These are phyloP conservation scores for Hydrozoanthus tunicans DNA, from an alignment of 64 coral and sea anemone genomes.

Conservation along the genomic window DNA sequence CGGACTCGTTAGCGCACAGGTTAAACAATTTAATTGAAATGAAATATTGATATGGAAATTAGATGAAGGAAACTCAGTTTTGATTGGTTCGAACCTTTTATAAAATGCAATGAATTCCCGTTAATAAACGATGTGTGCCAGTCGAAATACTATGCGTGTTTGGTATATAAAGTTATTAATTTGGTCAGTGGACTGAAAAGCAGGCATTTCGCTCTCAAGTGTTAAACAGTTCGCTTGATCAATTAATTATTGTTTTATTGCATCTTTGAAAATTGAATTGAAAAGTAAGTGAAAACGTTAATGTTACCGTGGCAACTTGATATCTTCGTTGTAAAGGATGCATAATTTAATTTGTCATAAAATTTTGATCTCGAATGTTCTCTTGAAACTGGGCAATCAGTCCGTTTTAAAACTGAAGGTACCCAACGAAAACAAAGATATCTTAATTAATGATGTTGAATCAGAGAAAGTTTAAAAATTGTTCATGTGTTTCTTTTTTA, in stretches of 20 bases:
- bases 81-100: conserved; percentile 17
- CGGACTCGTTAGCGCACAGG: conserved; percentile 27
- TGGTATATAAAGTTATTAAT: background rate
- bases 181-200: background rate
- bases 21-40: conserved; percentile 55
- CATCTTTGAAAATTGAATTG: conserved; percentile 15
- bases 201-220: conserved; percentile 33
- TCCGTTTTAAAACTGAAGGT: no score
- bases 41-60: conserved; percentile 55
- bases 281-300: background rate
- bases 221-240: conserved; percentile 11
- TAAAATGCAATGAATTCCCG: conserved; percentile 3
- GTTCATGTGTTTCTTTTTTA: no score
- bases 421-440: no score
- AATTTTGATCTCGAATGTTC: no score
- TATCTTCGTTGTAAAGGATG: background rate
- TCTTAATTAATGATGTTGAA: no score
- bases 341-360: background rate
- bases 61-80: background rate
- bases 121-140: background rate
- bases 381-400: no score
- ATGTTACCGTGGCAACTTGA: background rate
- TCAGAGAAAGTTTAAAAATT: no score
- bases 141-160: background rate
- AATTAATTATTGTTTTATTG: conserved; percentile 47